A percentile compares a stretch with the other conserved stretches of the same genome.
phyloP scores from a whole-genome alignment of 2,797 vertebrate species.

The Eulemur albifrons region DNA sequence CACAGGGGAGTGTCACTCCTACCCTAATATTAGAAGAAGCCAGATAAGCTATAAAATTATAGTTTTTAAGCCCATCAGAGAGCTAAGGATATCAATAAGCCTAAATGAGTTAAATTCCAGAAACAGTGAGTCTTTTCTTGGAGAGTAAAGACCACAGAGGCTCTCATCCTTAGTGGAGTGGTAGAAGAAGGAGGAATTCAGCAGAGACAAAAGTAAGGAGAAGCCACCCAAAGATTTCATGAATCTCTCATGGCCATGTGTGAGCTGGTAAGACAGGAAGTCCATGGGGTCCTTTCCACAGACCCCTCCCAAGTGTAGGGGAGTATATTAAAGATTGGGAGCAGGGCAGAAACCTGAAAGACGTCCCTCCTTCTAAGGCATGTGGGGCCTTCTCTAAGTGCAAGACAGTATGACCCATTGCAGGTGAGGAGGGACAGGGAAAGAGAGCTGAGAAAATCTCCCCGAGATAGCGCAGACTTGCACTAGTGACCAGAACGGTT shows the following conservation, averaged over 20 bases:
- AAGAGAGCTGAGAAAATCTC: not conserved
- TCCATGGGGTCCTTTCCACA: not conserved
- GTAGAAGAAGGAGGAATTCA: not conserved
- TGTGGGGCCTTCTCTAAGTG: not conserved
- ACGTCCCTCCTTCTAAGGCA: not conserved
- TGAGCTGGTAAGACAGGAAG: not conserved
- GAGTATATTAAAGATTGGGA: not conserved
- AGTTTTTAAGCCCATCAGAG: constrained; percentile 12
- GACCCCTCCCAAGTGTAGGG: not conserved
- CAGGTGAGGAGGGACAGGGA: not conserved
- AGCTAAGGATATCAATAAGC: not conserved
- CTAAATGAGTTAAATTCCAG: constrained; percentile 40
- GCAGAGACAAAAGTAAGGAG: not conserved
- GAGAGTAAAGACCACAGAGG: not conserved
- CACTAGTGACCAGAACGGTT: too few relatives aligned
- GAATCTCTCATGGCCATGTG: not conserved
- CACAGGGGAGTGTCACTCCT: not conserved
- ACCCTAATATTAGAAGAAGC: not conserved
- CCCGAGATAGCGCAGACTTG: not conserved
- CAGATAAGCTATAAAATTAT: not conserved
- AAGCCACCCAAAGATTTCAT: not conserved
- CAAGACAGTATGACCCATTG: not conserved
- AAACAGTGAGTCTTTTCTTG: not conserved
- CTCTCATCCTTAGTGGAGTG: not conserved
- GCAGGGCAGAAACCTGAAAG: not conserved